Conservation (phyloP, 2,888 invertebrate species). For the Pachycephus smyrnensis region DNA sequence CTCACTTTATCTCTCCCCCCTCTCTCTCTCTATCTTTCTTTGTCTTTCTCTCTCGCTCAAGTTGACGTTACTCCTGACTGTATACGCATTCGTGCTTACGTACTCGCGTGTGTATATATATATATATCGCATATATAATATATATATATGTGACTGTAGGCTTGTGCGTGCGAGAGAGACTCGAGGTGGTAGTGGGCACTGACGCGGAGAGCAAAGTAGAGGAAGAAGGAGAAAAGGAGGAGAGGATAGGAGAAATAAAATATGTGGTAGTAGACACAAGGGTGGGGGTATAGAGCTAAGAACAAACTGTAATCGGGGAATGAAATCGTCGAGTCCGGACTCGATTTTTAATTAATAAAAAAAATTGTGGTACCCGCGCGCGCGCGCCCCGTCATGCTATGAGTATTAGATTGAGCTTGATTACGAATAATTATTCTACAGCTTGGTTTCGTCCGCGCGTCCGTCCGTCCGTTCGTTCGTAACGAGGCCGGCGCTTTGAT, state of each 20-base stretch:
- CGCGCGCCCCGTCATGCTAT: conserved; percentile 49
- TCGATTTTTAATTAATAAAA: conserved; percentile 52
- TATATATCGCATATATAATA: too few relatives aligned
- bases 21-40: conserved; percentile 27
- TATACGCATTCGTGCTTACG: too few relatives aligned
- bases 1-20: conserved; percentile 21
- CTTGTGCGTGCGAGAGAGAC: conserved; percentile 16
- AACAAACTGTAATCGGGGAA: conserved; percentile 41
- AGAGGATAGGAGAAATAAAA: conserved; percentile 17
- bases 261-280: conserved; percentile 9
- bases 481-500: conserved; percentile 52
- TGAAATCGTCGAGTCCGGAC: conserved; percentile 30
- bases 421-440: conserved; percentile 63
- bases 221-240: conserved; percentile 21
- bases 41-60: conserved; percentile 6
- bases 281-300: conserved; percentile 33
- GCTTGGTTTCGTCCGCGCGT: conserved; percentile 47
- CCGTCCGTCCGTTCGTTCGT: conserved; percentile 17
- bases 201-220: conserved; percentile 16
- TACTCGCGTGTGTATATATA: too few relatives aligned
- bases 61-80: too few relatives aligned
- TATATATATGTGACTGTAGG: too few relatives aligned
- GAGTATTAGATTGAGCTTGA: conserved; percentile 63
- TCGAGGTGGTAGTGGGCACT: background rate
- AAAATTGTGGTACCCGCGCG: conserved; percentile 23